Evolutionary conservation across 2,888 invertebrate species (phyloP).

Genomic region (Morpho achilles): DNA sequence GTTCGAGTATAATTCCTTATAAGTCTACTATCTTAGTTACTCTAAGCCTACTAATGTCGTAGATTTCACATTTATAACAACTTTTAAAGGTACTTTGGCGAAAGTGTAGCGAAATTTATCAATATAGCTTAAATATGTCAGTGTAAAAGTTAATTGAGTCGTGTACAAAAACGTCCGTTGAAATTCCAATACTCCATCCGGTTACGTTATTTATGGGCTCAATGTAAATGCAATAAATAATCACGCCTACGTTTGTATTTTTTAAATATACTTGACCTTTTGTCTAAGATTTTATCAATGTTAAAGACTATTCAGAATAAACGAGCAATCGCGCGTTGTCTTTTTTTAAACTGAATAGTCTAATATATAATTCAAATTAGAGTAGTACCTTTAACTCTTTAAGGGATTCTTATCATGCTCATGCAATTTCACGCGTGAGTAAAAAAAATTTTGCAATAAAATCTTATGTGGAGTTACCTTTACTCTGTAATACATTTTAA

Average conservation of each 20-base stretch:
- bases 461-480: too few relatives aligned
- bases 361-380: too few relatives aligned
- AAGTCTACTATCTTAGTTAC: not conserved
- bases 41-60: not conserved
- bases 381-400: too few relatives aligned
- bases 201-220: conserved; percentile 30
- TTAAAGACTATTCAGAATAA: not conserved
- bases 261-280: conserved; percentile 49
- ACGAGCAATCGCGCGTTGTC: not conserved
- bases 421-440: too few relatives aligned
- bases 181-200: conserved; percentile 25
- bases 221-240: conserved; percentile 34
- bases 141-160: conserved; percentile 22
- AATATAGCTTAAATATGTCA: not conserved
- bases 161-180: conserved; percentile 19
- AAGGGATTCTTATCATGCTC: too few relatives aligned
- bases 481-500: not conserved
- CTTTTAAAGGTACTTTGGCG: not conserved
- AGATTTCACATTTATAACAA: not conserved
- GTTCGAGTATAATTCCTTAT: too few relatives aligned
- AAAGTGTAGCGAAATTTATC: not conserved
- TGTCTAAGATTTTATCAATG: conserved; percentile 27
- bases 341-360: too few relatives aligned
- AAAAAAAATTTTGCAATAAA: too few relatives aligned
- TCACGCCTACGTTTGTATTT: conserved; percentile 31